Conservation (phyloP, 2,888 invertebrate species). For the Sarcophaga subvicina region DNA sequence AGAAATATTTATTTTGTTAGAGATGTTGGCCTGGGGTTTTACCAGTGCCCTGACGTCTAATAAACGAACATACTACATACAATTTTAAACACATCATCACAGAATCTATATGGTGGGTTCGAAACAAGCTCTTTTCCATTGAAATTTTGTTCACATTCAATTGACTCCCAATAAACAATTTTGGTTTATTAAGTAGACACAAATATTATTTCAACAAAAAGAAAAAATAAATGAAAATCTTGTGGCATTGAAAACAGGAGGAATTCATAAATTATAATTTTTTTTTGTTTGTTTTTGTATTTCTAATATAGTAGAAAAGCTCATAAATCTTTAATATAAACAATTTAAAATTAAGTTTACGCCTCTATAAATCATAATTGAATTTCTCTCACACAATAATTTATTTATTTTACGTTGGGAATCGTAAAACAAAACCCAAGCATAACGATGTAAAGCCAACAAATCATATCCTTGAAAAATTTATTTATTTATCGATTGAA, state of each 20-base stretch:
- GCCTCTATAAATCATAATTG: constrained; percentile 24
- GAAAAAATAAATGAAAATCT: too few species aligned
- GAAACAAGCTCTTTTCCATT: too few species aligned
- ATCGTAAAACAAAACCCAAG: constrained; percentile 5
- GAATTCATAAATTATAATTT: background rate
- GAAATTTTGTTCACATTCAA: too few species aligned
- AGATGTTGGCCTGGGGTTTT: too few species aligned
- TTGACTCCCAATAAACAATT: too few species aligned
- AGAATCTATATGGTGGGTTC: too few species aligned
- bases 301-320: background rate
- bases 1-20: too few species aligned
- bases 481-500: constrained; percentile 31
- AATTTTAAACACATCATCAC: too few species aligned
- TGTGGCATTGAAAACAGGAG: too few species aligned
- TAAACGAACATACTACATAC: too few species aligned
- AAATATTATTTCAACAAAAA: too few species aligned
- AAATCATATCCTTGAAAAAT: constrained; percentile 27
- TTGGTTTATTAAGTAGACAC: too few species aligned
- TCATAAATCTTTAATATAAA: constrained; percentile 19
- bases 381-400: constrained; percentile 3
- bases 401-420: background rate
- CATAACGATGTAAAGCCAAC: constrained; percentile 12
- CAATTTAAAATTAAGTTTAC: constrained; percentile 18
- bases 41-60: accelerated
- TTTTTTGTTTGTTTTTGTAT: background rate